phyloP scores from a whole-genome alignment of 2,797 vertebrate species.

The Uromys caudimaculatus region DNA sequence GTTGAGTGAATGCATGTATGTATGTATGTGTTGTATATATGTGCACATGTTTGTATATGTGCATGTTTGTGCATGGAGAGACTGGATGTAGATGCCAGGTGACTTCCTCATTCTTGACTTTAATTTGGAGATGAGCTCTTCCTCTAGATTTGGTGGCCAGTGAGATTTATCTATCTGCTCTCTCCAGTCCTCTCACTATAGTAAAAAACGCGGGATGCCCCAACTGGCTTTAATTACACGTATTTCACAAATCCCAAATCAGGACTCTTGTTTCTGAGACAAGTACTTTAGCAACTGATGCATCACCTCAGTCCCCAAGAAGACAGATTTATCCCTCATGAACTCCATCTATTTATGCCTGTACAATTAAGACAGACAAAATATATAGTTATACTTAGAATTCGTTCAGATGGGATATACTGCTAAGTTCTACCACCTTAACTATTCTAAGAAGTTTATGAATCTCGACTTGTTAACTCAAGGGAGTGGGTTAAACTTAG shows the following conservation, averaged over 20 bases:
- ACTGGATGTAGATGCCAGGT: no score
- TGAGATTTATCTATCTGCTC: neutral
- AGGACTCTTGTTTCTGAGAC: neutral
- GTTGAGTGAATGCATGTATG: neutral
- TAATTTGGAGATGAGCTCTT: neutral
- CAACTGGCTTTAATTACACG: neutral
- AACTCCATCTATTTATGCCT: conserved; percentile 4
- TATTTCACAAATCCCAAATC: neutral
- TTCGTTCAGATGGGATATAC: neutral
- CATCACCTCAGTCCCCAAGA: neutral
- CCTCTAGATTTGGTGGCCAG: neutral
- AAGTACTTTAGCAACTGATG: neutral
- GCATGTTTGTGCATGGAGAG: neutral
- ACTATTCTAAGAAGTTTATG: neutral
- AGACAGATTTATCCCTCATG: neutral
- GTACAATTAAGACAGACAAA: neutral
- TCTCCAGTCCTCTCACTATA: neutral
- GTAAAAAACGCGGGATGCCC: neutral
- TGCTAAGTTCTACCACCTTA: neutral
- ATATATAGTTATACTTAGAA: neutral
- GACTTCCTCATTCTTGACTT: neutral
- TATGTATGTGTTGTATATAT: no score
- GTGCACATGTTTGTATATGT: neutral
- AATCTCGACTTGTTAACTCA: neutral
- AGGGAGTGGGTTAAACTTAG: neutral